Evolutionary conservation across 2,888 invertebrate species (phyloP).

Genomic region (Oegoconia quadripuncta): DNA sequence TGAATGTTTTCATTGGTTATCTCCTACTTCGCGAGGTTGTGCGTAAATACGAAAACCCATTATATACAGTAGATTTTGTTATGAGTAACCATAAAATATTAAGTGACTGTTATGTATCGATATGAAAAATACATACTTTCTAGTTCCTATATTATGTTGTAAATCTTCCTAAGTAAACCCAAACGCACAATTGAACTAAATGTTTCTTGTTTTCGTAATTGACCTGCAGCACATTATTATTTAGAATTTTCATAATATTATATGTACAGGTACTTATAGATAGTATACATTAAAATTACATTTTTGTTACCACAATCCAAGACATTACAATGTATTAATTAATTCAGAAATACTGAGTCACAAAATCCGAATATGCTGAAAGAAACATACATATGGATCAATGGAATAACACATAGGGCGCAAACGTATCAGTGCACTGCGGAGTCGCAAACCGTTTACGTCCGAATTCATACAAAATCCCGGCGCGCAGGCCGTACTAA

Average conservation of each 20-base stretch:
- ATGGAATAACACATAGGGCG: no score
- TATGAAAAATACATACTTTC: conserved; percentile 35
- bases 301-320: conserved; percentile 35
- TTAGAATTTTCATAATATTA: conserved; percentile 38
- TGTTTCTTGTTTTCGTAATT: conserved; percentile 21
- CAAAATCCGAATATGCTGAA: no score
- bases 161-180: conserved; percentile 28
- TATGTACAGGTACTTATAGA: conserved; percentile 27
- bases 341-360: no score
- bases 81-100: conserved; percentile 29
- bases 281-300: conserved; percentile 31
- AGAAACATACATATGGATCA: no score
- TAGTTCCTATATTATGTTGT: conserved; percentile 45
- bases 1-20: conserved; percentile 40
- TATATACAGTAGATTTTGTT: conserved; percentile 21
- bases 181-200: conserved; percentile 44
- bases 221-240: conserved; percentile 18
- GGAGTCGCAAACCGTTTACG: no score
- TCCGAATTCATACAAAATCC: no score
- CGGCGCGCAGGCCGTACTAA: no score
- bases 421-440: no score
- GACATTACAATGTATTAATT: no score
- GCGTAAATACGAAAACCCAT: conserved; percentile 47
- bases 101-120: conserved; percentile 31
- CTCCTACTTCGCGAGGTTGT: conserved; percentile 62